Conservation (phyloP, 2,888 invertebrate species). For the Lamellibrachia columna region DNA sequence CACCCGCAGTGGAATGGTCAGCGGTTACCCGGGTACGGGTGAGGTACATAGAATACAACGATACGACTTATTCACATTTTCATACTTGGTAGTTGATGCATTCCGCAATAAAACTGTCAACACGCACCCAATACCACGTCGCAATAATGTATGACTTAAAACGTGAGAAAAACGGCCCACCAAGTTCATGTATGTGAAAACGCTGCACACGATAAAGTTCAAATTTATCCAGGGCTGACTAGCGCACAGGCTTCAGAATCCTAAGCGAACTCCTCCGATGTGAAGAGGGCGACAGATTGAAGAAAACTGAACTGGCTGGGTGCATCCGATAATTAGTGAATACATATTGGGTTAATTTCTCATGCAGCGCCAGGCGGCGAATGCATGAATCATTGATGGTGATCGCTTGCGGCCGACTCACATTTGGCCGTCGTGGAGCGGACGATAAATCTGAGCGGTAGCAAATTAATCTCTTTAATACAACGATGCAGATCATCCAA, state of each 20-base stretch:
- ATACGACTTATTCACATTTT: too few relatives aligned
- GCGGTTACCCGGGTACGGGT: too few relatives aligned
- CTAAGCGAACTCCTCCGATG: neutral
- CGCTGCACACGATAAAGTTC: neutral
- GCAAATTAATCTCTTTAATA: neutral
- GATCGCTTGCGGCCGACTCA: neutral
- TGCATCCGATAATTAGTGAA: neutral
- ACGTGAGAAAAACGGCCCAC: neutral
- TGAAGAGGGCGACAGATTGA: neutral
- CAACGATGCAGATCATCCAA: neutral
- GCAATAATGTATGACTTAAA: neutral
- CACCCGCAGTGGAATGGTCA: too few relatives aligned
- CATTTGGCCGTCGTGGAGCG: neutral
- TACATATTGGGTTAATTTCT: neutral
- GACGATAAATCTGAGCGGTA: neutral
- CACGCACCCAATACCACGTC: too few relatives aligned
- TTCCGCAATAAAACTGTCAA: too few relatives aligned
- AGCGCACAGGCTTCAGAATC: neutral
- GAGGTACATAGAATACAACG: too few relatives aligned
- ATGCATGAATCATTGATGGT: neutral
- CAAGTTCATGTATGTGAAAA: neutral
- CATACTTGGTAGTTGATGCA: too few relatives aligned
- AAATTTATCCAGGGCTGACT: neutral
- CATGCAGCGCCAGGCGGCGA: neutral
- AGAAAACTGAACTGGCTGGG: neutral